Percentiles rank a stretch among this genome's conserved stretches.
Conservation (phyloP, 2,113 vertebrate genomes). For the Ceyx margarethae region DNA sequence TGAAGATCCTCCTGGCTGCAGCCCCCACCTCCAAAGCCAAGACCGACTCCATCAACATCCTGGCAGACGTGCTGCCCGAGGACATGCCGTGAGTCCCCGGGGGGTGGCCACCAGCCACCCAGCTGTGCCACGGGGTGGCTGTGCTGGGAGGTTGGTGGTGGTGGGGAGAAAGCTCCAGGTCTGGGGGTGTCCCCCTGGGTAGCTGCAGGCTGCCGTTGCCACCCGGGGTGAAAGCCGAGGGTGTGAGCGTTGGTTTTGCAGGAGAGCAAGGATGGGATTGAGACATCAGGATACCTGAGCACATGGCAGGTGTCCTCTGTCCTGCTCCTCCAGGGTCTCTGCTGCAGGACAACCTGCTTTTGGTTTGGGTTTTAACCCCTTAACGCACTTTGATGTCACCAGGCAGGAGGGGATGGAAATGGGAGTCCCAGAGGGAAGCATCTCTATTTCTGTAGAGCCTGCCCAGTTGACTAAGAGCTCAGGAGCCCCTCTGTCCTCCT, state of each 20-base stretch:
- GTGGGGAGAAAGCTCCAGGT: neutral
- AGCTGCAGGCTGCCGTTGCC: neutral
- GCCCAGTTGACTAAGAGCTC: neutral
- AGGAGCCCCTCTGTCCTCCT: neutral
- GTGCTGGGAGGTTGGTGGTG: neutral
- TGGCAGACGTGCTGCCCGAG: conserved; percentile 93
- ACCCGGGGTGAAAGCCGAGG: neutral
- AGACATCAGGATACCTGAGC: neutral
- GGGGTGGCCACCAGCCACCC: neutral
- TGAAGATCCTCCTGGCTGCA: conserved; percentile 94
- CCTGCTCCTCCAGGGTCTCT: accelerated
- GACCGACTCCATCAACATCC: conserved; percentile 96
- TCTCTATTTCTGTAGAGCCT: neutral
- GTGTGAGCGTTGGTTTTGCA: accelerated
- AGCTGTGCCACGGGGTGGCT: accelerated
- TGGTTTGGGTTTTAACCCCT: neutral
- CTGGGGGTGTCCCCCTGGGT: neutral
- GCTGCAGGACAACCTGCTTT: neutral
- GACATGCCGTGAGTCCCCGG: conserved; percentile 92
- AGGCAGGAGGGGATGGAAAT: neutral
- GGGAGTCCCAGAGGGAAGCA: accelerated
- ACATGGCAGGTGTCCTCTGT: neutral
- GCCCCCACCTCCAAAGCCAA: conserved; percentile 98
- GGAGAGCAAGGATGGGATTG: accelerated
- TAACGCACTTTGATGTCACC: neutral